A percentile compares a stretch with the other conserved stretches of the same genome.
phyloP scores from a whole-genome alignment of 2,113 vertebrate genomes.

The Grallaria varia region DNA sequence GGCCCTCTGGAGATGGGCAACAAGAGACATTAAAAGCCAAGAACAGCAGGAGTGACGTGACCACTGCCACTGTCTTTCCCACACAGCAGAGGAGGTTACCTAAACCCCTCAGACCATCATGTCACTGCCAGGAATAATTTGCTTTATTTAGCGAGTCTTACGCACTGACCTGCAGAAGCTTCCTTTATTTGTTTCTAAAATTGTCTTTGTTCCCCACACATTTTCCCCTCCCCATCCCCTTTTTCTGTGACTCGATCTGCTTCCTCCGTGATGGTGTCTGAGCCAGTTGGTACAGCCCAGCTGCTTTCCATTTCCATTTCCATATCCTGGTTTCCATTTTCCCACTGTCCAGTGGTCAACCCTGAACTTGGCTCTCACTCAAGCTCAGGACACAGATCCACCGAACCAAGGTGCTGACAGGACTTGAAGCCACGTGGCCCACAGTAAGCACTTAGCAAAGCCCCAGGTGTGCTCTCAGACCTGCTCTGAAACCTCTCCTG shows the following conservation, averaged over 20 bases:
- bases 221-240: background rate
- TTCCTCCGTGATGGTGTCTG: background rate
- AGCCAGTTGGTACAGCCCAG: background rate
- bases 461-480: background rate
- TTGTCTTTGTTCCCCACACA: background rate
- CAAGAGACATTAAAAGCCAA: background rate
- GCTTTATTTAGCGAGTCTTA: conserved; percentile 18
- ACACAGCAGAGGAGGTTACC: background rate
- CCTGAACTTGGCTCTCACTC: background rate
- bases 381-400: background rate
- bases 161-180: background rate
- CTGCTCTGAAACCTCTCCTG: background rate
- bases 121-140: background rate
- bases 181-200: conserved; percentile 55
- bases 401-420: background rate
- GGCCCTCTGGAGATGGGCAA: background rate
- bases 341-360: background rate
- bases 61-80: background rate
- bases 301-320: background rate
- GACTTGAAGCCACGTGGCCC: accelerated
- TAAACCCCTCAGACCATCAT: background rate
- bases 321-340: background rate
- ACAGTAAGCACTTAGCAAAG: accelerated
- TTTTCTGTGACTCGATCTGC: background rate
- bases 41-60: background rate